Evolutionary conservation across 2,888 invertebrate genomes (phyloP).

Genomic region (Drosophila pegasa): DNA sequence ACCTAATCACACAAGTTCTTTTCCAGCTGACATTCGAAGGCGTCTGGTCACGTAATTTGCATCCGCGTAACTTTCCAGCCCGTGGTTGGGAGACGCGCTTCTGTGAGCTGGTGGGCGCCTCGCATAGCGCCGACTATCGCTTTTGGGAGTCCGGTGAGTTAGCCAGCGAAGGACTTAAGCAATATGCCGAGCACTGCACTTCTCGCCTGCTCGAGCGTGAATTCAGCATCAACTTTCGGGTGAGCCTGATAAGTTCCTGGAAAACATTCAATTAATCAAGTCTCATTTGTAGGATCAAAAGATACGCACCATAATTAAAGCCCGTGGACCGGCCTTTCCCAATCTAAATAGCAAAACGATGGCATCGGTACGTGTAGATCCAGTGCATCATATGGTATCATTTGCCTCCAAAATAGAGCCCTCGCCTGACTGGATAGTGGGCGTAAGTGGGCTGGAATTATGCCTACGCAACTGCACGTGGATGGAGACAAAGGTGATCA

Average conservation of each 20-base stretch:
- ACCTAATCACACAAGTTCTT: slow-evolving; percentile 15
- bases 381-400: slow-evolving; percentile 95
- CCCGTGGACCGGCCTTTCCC: slow-evolving; percentile 95
- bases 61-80: slow-evolving; percentile 97
- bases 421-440: slow-evolving; percentile 99
- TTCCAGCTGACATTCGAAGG: slow-evolving; percentile 94
- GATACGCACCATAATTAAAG: slow-evolving; percentile 96
- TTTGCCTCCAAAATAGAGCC: slow-evolving; percentile 98
- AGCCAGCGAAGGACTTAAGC: slow-evolving; percentile 94
- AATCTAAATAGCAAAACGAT: slow-evolving; percentile 93
- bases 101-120: slow-evolving; percentile 97
- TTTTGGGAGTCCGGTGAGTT: slow-evolving; percentile 97
- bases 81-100: slow-evolving; percentile 96
- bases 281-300: slow-evolving; percentile 88
- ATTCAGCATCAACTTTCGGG: slow-evolving; percentile 90
- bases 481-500: slow-evolving; percentile 91
- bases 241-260: slow-evolving; percentile 16
- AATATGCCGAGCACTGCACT: slow-evolving; percentile 97
- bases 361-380: slow-evolving; percentile 95
- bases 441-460: slow-evolving; percentile 95
- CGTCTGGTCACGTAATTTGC: slow-evolving; percentile 96
- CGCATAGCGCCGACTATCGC: slow-evolving; percentile 92
- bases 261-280: neutral
- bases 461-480: slow-evolving; percentile 96
- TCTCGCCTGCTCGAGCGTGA: slow-evolving; percentile 96